Evolutionary conservation across 2,113 vertebrate genomes (phyloP).

Genomic region (Bothrops jararaca): DNA sequence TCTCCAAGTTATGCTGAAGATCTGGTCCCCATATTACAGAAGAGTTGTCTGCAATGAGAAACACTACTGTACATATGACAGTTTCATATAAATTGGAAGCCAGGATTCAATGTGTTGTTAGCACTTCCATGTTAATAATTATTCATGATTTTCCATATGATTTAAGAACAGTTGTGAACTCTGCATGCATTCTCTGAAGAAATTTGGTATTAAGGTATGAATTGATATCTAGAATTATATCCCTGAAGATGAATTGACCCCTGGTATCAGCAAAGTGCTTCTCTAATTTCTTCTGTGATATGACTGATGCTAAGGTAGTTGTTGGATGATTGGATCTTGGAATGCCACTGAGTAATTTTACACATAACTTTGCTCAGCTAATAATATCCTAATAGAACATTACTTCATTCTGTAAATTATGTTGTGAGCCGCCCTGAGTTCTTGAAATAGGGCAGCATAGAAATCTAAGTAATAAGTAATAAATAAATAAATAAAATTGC

Average conservation of each 20-base stretch:
- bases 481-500: too few relatives aligned
- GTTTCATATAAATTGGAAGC: not conserved
- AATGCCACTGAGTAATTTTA: not conserved
- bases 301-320: not conserved
- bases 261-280: not conserved
- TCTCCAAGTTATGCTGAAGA: not conserved
- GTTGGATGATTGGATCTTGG: not conserved
- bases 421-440: too few relatives aligned
- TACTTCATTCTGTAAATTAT: not conserved
- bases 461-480: too few relatives aligned
- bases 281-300: not conserved
- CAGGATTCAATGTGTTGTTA: not conserved
- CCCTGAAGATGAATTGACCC: not conserved
- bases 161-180: not conserved
- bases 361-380: not conserved
- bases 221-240: not conserved
- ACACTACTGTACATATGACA: not conserved
- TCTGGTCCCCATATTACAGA: not conserved
- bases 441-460: too few relatives aligned
- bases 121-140: not conserved
- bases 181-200: not conserved
- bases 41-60: not conserved
- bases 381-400: not conserved
- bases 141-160: not conserved
- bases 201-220: not conserved